Base-by-base conservation (phyloP, 2,888 invertebrate genomes). In the Caenorhabditis plicata region DNA sequence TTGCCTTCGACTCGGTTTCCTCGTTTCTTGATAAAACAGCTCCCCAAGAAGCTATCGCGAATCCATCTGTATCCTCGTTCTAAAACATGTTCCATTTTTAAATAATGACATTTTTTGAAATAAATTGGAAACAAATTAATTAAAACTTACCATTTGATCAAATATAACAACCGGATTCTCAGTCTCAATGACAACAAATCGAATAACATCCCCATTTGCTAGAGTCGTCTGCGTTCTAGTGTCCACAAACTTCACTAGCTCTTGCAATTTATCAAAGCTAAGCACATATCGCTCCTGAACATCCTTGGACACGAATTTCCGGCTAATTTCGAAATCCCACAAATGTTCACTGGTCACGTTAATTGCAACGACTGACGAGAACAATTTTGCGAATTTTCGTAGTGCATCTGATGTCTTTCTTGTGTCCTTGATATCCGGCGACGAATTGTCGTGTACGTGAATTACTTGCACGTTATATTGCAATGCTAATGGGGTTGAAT, bases 41-140 rank as follows among this genome's bases (percentile, higher is more conserved):
- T 36, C 78, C 78, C 78, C 78, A 78, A 2, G 74, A 64, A 3
- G 78, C 77, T 1, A 78, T 63, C 4, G 70, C 69, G 4, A 74
- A 58, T 23, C 71, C 74, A 23, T 57, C 45, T 32, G 56, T 64
- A 45, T 71, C 71, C 31, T 71, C 72, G 9, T 54, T n/a, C n/a
- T n/a, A n/a, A n/a, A n/a, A n/a, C n/a, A n/a, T 38, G 61, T n/a
- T n/a, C n/a, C n/a, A n/a, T n/a, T 63, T 19, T 38, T 50, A 13
- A 2, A 31, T 43, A 1, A 13, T 35, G n/a, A n/a, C n/a, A n/a
- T 2, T 23, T 29, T 11, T 29, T 31, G 13, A 7, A 32, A 29
- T 20, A 15, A 41, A 41, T 9, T 7, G 15, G n/a, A n/a, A n/a
- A n/a, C 53, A 32, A 38, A 58, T n/a, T n/a, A n/a, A n/a, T n/a